Evolutionary conservation across 2,797 vertebrate species (phyloP).

Genomic region (Nasua narica): DNA sequence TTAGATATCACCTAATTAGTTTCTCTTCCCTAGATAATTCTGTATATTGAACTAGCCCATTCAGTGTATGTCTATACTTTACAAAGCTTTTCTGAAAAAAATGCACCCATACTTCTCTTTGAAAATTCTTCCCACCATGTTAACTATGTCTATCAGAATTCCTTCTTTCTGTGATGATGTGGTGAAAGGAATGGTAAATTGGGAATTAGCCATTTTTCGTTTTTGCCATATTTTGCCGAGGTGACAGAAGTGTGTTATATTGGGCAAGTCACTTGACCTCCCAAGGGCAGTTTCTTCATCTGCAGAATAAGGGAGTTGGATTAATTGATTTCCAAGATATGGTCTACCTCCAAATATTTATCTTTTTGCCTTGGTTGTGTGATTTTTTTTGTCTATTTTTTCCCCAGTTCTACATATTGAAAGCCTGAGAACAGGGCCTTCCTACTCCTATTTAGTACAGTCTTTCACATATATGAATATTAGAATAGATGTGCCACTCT

Average conservation of each 20-base stretch:
- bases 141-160: not conserved
- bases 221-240: not conserved
- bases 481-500: not conserved
- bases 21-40: not conserved
- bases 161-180: not conserved
- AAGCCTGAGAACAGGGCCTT: not conserved
- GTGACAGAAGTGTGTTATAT: not conserved
- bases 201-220: not conserved
- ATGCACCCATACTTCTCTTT: not conserved
- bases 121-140: not conserved
- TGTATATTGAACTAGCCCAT: not conserved
- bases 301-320: not conserved
- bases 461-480: not conserved
- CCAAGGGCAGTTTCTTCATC: not conserved
- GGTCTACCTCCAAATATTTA: not conserved
- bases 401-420: not conserved
- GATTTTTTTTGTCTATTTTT: not conserved
- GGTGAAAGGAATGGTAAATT: not conserved
- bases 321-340: not conserved
- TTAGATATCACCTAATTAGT: not conserved
- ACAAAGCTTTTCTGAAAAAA: constrained; percentile 13
- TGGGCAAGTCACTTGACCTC: not conserved
- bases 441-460: not conserved
- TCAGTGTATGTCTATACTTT: not conserved
- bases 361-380: not conserved